phyloP scores from a whole-genome alignment of 2,113 vertebrate species.

The Spermophilus dauricus region DNA sequence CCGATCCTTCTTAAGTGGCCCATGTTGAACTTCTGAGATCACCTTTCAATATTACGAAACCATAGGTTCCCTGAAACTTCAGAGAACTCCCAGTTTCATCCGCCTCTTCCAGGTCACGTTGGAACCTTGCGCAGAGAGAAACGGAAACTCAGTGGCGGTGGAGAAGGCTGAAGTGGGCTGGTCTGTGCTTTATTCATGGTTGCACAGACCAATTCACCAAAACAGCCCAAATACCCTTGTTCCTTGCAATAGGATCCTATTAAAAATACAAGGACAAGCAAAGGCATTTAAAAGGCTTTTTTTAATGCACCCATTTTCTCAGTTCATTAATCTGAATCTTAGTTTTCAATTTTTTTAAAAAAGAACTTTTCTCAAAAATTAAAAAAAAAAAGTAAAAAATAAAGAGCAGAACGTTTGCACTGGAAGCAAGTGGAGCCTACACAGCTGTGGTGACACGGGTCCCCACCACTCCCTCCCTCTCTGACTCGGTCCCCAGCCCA shows the following conservation, averaged over 20 bases:
- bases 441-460: not conserved
- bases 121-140: not conserved
- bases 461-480: not conserved
- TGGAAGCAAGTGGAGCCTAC: not conserved
- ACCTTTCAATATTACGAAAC: not conserved
- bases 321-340: not conserved
- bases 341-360: not conserved
- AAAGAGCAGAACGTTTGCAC: not conserved
- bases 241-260: not conserved
- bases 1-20: not conserved
- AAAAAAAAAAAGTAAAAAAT: not conserved
- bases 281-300: not conserved
- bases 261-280: not conserved
- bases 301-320: not conserved
- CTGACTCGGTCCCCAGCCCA: not conserved
- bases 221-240: rapidly evolving
- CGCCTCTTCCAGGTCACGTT: not conserved
- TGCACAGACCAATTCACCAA: not conserved
- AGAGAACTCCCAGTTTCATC: not conserved
- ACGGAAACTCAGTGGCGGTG: not conserved
- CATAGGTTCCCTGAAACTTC: not conserved
- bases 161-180: not conserved
- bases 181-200: not conserved
- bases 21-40: not conserved
- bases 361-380: not conserved